A percentile compares a stretch with the other conserved stretches of the same genome.
phyloP scores from a whole-genome alignment of 2,888 invertebrate genomes.

The Atrina japonica region DNA sequence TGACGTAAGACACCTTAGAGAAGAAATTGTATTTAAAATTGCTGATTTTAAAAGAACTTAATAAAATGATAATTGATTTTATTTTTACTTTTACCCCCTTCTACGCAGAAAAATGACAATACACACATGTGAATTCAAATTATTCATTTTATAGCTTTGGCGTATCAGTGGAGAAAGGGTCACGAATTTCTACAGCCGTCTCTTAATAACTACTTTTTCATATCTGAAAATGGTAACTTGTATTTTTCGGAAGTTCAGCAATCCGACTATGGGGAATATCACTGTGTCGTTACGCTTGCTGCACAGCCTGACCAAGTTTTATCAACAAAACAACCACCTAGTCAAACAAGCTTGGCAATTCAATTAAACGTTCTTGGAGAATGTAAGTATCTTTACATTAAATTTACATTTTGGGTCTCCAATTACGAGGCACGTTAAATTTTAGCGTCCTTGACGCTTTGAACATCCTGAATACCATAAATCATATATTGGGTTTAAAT shows the following conservation, averaged over 20 bases:
- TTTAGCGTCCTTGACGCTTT: too few species aligned
- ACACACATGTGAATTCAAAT: too few species aligned
- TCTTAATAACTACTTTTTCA: constrained; percentile 89
- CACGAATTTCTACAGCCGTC: constrained; percentile 93
- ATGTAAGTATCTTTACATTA: constrained; percentile 46
- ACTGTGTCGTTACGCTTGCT: constrained; percentile 63
- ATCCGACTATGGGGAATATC: constrained; percentile 82
- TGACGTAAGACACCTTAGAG: too few species aligned
- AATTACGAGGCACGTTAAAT: too few species aligned
- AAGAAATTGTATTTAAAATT: too few species aligned
- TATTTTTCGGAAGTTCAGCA: constrained; percentile 96
- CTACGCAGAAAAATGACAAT: too few species aligned
- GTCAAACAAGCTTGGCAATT: constrained; percentile 59
- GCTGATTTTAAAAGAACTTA: too few species aligned
- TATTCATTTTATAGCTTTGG: constrained; percentile 49
- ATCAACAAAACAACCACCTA: constrained; percentile 58
- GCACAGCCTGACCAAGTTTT: constrained; percentile 49
- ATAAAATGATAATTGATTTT: too few species aligned
- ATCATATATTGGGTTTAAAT: background rate
- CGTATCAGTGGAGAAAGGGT: constrained; percentile 81
- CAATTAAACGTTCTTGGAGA: constrained; percentile 56
- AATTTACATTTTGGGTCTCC: too few species aligned
- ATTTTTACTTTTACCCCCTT: too few species aligned
- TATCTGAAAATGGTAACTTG: constrained; percentile 94
- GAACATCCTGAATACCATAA: too few species aligned